Base-by-base conservation (phyloP, 2,113 vertebrate genomes). In the Muntiacus muntjak region DNA sequence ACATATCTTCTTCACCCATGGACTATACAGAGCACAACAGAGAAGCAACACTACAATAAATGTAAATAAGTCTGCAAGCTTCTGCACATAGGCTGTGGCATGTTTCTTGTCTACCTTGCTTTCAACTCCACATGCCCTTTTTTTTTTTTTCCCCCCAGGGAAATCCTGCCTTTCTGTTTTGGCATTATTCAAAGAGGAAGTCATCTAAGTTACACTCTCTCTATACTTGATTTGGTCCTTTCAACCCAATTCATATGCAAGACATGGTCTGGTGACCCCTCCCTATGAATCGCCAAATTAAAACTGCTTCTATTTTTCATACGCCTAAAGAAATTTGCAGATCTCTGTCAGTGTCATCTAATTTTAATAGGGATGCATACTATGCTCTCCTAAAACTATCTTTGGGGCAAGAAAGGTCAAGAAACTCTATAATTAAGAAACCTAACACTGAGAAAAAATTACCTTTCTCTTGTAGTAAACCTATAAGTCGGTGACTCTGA, bases 381-480 rank as follows among this genome's bases (percentile, higher is more conserved):
- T 64, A 81, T 36, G 36, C 14, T 71, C 23, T 50, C 14, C 19
- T 14, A 76, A 52, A 87, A 43, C n/a, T 54, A 84, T 60, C 21
- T 94, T 91, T 58, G 36, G 10, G 25, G 19, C 4, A 85, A 36
- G 1, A 25, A 33, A 93, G 15, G 26, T 82, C 33, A 96, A 94
- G 21, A 55, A 78, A 78, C 1, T 3, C 33, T 36, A 33, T 60
- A 7, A 76, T 76, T 96, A 97, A 91, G 40, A 93, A 93, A 47
- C 67, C 30, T 45, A 85, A 93, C 33, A 45, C 57, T 78, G 60
- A 76, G 81, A 82, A 82, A 83, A 57, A 26, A n/a, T 25, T 92
- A 9, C 4, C 7, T 74, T 82, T 16, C 12, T 50, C 7, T 74
- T 94, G 7, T 25, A 40, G 26, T 76, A 64, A 84, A 78, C 9